Base-by-base conservation (phyloP, 2,888 invertebrate genomes). In the Drosophila mimica region DNA sequence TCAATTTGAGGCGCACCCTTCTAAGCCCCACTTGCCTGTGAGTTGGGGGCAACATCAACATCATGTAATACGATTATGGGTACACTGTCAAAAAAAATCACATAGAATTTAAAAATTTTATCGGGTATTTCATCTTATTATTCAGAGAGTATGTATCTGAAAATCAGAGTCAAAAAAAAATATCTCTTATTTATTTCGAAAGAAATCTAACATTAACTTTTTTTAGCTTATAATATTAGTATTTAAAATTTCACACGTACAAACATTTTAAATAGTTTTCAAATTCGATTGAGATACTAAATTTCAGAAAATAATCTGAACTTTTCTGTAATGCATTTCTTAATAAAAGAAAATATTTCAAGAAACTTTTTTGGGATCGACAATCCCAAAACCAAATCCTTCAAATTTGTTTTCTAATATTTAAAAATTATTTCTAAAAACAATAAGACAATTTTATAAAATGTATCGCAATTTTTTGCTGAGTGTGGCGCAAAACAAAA, bases 21-120 rank as follows among this genome's bases (percentile, higher is more conserved):
- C 68, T 59, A 40, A 40, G 70, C 33, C 52, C 20, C 63, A 20
- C 13, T 20, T 6, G 4, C 20, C 25, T 46, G 17, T 1, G 17
- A 5, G 20, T 5, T 40, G 20, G 15, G 33, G 7, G 46, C 49
- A 49, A 9, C 28, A 49, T 49, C 49, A 76, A 70, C 81, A 89
- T 80, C 75, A 87, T 71, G 81, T 86, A 88, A 86, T 86, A 82
- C 81, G 87, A 88, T 89, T 88, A 89, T 89, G 84, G 60, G 69
- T 46, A 46, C 46, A 46, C 46, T 25, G 1, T 8, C 2, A 46
- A 8, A 8, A 15, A 46, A 25, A 25, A 15, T 15, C 3, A 2
- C 20, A 15, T 7, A 0, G 20, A 15, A 4, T 20, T 15, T 20
- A 15, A 4, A 15, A 20, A 46, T 4, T 15, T 46, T 11, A 3